These are phyloP conservation scores for Meloidogyne exigua DNA, from an alignment of 1,140 invertebrate species.

Conservation along the genomic window DNA sequence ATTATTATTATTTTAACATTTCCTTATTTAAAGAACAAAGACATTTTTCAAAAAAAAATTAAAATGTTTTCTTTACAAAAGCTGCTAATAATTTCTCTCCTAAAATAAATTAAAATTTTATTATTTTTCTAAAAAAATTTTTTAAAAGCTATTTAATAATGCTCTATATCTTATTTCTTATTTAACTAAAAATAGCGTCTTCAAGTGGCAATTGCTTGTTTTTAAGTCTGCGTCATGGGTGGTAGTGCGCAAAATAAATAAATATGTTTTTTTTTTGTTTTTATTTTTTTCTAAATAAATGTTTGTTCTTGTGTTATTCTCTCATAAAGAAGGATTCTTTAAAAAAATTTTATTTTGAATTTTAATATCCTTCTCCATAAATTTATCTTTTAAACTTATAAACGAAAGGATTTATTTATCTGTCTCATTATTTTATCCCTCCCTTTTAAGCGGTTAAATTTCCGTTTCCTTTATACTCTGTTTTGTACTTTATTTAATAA, in stretches of 20 bases:
- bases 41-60: too few species aligned
- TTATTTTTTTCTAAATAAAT: background rate
- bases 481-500: background rate
- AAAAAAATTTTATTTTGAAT: background rate
- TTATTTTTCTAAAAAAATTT: background rate
- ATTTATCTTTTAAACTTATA: background rate
- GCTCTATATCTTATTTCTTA: background rate
- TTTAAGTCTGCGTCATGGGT: background rate
- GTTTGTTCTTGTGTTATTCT: background rate
- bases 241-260: background rate
- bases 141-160: background rate
- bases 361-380: background rate
- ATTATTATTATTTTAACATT: too few species aligned
- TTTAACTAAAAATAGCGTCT: background rate
- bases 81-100: too few species aligned
- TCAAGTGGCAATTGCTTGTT: constrained; percentile 4
- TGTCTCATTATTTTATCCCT: background rate
- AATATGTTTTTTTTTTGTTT: background rate
- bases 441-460: background rate
- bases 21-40: too few species aligned
- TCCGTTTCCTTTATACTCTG: background rate
- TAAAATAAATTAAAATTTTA: background rate
- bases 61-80: too few species aligned
- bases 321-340: background rate
- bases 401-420: background rate